phyloP scores from a whole-genome alignment of 2,888 invertebrate genomes.

The Amphipoea lucens region DNA sequence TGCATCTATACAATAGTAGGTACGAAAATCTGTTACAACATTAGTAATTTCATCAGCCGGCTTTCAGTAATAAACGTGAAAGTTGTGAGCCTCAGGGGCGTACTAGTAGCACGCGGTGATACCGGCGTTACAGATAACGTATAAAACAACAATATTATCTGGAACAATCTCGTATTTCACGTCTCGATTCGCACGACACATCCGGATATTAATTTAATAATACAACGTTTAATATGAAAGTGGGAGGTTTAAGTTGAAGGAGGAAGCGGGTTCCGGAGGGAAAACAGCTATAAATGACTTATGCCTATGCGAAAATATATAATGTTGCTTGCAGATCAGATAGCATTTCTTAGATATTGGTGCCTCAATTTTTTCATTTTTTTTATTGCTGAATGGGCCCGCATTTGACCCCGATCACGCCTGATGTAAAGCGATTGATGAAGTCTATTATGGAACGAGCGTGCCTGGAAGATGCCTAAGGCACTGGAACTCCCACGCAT shows the following conservation, averaged over 20 bases:
- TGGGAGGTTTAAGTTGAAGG: conserved; percentile 34
- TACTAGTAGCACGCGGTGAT: conserved; percentile 10
- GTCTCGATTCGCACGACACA: conserved; percentile 73
- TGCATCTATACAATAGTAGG: not conserved
- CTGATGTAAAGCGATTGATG: too few species aligned
- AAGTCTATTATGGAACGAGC: too few species aligned
- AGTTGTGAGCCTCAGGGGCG: conserved; percentile 39
- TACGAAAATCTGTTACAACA: conserved; percentile 12
- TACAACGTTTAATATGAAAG: conserved; percentile 73
- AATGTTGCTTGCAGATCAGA: not conserved
- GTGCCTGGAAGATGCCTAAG: too few species aligned
- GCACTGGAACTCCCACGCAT: too few species aligned
- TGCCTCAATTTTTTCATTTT: too few species aligned
- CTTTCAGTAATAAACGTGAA: conserved; percentile 37
- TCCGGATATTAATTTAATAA: conserved; percentile 82
- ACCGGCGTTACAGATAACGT: conserved; percentile 23
- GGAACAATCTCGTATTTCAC: conserved; percentile 64
- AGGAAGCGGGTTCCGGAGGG: conserved; percentile 18
- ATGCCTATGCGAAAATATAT: not conserved
- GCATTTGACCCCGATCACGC: too few species aligned
- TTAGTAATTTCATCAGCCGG: conserved; percentile 52
- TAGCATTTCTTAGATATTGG: not conserved
- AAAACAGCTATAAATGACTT: not conserved
- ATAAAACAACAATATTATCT: conserved; percentile 64
- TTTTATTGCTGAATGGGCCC: too few species aligned